These are phyloP conservation scores for Hemithea aestivaria DNA, from an alignment of 2,888 invertebrate species.

Conservation along the genomic window DNA sequence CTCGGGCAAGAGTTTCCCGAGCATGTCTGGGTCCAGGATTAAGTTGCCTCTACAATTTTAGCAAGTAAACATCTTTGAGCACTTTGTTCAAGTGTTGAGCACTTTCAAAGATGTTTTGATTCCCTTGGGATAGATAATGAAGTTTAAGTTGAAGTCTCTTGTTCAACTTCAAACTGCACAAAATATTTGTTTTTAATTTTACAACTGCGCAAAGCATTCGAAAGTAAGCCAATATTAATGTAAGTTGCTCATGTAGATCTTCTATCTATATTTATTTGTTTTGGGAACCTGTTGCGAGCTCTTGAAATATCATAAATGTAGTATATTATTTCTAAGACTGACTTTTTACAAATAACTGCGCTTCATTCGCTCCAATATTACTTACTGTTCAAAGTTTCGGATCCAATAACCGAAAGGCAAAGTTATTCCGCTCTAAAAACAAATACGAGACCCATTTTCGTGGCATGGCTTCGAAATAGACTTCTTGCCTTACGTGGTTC, in stretches of 20 bases:
- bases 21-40: slow-evolving; percentile 1
- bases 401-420: slow-evolving; percentile 32
- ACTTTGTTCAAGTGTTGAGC: slow-evolving; percentile 6
- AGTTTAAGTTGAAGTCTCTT: too few relatives aligned
- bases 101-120: not conserved
- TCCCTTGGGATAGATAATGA: not conserved
- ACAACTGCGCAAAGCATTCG: too few relatives aligned
- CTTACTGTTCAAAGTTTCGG: slow-evolving; percentile 16
- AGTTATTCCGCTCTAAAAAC: slow-evolving; percentile 37
- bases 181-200: too few relatives aligned
- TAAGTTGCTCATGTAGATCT: too few relatives aligned
- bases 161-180: too few relatives aligned
- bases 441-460: slow-evolving; percentile 35
- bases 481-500: slow-evolving; percentile 43
- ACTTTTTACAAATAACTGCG: slow-evolving; percentile 1
- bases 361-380: slow-evolving; percentile 5
- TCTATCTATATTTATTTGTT: too few relatives aligned
- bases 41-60: not conserved
- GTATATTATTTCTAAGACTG: not conserved
- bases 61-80: not conserved
- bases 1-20: too few relatives aligned
- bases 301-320: too few relatives aligned
- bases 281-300: too few relatives aligned
- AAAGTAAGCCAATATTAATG: too few relatives aligned
- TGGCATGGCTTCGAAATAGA: slow-evolving; percentile 29